phyloP scores from a whole-genome alignment of 2,797 vertebrate genomes.

The Falco biarmicus region DNA sequence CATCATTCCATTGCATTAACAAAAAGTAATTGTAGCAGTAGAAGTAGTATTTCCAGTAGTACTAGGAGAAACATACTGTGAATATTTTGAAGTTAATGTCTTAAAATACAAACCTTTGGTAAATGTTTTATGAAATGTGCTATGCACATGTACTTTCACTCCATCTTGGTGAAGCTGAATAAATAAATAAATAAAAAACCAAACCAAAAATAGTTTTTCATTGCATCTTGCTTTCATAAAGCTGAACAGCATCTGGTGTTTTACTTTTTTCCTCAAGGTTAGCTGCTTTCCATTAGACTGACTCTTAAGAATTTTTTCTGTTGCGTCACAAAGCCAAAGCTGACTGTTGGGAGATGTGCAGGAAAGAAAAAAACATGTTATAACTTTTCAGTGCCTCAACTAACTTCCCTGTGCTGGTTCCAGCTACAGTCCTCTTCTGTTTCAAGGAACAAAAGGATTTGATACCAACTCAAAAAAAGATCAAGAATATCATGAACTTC shows the following conservation, averaged over 20 bases:
- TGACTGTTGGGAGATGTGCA: neutral
- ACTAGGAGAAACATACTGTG: neutral
- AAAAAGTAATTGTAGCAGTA: neutral
- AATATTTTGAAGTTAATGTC: neutral
- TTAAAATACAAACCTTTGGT: neutral
- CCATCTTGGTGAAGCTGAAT: neutral
- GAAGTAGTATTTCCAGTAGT: neutral
- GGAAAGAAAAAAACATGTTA: neutral
- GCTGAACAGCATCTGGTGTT: conserved; percentile 3
- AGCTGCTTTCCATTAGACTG: conserved; percentile 45
- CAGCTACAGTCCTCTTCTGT: neutral
- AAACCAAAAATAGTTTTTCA: neutral
- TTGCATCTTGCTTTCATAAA: neutral
- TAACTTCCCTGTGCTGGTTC: neutral
- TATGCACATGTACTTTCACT: neutral
- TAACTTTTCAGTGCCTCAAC: neutral
- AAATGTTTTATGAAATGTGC: neutral
- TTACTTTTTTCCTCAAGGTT: neutral
- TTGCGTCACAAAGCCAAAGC: conserved; percentile 8
- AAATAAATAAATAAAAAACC: neutral
- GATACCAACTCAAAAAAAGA: neutral
- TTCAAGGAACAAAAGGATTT: neutral
- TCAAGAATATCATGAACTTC: neutral
- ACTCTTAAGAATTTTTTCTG: neutral
- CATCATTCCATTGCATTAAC: neutral